phyloP scores from a whole-genome alignment of 2,797 vertebrate genomes.

The Anisognathus igniventris region DNA sequence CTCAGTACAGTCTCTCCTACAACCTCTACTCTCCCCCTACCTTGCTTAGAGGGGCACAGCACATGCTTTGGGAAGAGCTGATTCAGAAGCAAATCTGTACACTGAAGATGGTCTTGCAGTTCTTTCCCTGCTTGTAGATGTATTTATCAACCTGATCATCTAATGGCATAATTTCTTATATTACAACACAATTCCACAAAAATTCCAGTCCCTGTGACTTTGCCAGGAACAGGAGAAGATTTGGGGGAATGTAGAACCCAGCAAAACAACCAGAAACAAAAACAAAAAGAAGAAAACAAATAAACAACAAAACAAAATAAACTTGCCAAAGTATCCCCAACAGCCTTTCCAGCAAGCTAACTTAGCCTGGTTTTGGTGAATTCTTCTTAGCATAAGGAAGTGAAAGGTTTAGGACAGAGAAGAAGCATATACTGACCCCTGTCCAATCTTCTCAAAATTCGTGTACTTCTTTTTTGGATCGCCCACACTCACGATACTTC shows the following conservation, averaged over 20 bases:
- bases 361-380: not conserved
- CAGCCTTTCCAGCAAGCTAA: not conserved
- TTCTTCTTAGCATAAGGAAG: not conserved
- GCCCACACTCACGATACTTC: constrained; percentile 71
- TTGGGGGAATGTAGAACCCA: not conserved
- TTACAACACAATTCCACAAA: not conserved
- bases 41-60: not conserved
- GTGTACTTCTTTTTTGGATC: constrained; percentile 88
- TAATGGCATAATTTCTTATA: constrained; percentile 6
- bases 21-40: not conserved
- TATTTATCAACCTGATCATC: constrained; percentile 37
- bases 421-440: constrained; percentile 77
- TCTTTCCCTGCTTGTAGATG: not conserved
- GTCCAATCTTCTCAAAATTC: constrained; percentile 88
- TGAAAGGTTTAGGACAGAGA: not conserved
- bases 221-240: not conserved
- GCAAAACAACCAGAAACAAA: not conserved
- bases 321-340: not conserved
- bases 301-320: not conserved
- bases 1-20: not conserved
- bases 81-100: constrained; percentile 4
- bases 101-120: not conserved
- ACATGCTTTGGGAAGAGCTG: not conserved
- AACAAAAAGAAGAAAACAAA: not conserved
- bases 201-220: not conserved